These are phyloP conservation scores for Lineus longissimus DNA, from an alignment of 1,140 invertebrate species.

Conservation along the genomic window DNA sequence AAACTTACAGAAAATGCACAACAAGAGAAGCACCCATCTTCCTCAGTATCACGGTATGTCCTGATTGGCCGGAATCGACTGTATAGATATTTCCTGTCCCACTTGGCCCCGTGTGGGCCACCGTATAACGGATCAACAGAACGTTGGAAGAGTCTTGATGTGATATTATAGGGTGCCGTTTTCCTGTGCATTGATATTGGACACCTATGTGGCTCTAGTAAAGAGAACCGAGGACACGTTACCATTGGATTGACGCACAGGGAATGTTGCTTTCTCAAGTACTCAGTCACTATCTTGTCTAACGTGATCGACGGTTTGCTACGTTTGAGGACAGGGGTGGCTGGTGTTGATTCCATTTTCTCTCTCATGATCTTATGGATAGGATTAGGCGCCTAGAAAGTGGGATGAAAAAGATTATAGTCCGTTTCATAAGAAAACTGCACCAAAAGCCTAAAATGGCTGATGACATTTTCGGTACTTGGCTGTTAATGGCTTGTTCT, in stretches of 20 bases:
- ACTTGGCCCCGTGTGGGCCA: slow-evolving; percentile 57
- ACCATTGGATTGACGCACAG: slow-evolving; percentile 58
- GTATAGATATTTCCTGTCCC: slow-evolving; percentile 79
- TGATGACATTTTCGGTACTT: no score
- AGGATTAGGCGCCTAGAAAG: no score
- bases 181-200: slow-evolving; percentile 73
- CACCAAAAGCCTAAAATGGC: no score
- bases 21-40: slow-evolving; percentile 78
- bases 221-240: slow-evolving; percentile 60
- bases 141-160: slow-evolving; percentile 46
- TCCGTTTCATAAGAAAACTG: no score
- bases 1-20: slow-evolving; percentile 68
- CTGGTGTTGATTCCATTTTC: slow-evolving; percentile 1
- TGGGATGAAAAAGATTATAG: no score
- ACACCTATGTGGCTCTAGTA: slow-evolving; percentile 78
- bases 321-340: not conserved
- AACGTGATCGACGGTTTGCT: slow-evolving; percentile 55
- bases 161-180: slow-evolving; percentile 68
- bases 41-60: slow-evolving; percentile 71
- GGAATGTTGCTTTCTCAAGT: slow-evolving; percentile 82
- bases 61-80: slow-evolving; percentile 83
- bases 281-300: slow-evolving; percentile 91
- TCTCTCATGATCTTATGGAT: not conserved
- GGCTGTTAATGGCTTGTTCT: no score
- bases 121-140: slow-evolving; percentile 51